phyloP scores from a whole-genome alignment of 2,888 invertebrate species.

The Dicyrtoma fusca region DNA sequence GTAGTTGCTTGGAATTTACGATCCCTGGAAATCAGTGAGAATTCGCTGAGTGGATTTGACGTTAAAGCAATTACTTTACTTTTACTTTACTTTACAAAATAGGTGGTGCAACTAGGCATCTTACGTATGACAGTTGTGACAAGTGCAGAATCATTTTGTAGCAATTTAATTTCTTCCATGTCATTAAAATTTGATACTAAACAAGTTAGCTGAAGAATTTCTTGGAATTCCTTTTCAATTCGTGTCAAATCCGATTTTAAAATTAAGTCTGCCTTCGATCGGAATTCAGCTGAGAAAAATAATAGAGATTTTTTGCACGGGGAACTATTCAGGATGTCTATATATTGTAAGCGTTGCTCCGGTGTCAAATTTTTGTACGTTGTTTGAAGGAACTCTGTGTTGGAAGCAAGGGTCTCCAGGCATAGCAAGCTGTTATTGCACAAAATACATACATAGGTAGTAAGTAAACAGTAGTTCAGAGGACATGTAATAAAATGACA shows the following conservation, averaged over 20 bases:
- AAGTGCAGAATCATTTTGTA: constrained; percentile 17
- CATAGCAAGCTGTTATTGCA: constrained; percentile 32
- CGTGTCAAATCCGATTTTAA: constrained; percentile 17
- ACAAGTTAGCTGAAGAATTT: constrained; percentile 9
- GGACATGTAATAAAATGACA: too few relatives aligned
- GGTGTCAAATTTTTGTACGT: constrained; percentile 5
- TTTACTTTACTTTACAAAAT: too few relatives aligned
- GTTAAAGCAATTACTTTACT: too few relatives aligned
- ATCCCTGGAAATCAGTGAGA: too few relatives aligned
- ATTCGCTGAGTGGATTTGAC: too few relatives aligned
- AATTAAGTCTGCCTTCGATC: constrained; percentile 17
- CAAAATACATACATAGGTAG: too few relatives aligned
- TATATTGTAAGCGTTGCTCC: constrained; percentile 4
- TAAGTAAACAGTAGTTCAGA: too few relatives aligned
- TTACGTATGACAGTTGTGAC: constrained; percentile 24
- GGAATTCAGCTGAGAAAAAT: constrained; percentile 24
- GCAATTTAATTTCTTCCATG: constrained; percentile 2
- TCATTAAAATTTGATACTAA: constrained; percentile 15
- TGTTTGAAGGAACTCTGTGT: constrained; percentile 4
- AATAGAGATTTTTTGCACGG: not conserved
- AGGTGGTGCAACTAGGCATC: not conserved
- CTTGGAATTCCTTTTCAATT: constrained; percentile 23
- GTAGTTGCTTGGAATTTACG: not conserved
- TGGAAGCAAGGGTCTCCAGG: constrained; percentile 29
- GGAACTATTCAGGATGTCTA: constrained; percentile 17